A percentile compares a stretch with the other conserved stretches of the same genome.
Conservation (phyloP, 92 coral and sea anemone genomes). For the Paramuricea clavata region DNA sequence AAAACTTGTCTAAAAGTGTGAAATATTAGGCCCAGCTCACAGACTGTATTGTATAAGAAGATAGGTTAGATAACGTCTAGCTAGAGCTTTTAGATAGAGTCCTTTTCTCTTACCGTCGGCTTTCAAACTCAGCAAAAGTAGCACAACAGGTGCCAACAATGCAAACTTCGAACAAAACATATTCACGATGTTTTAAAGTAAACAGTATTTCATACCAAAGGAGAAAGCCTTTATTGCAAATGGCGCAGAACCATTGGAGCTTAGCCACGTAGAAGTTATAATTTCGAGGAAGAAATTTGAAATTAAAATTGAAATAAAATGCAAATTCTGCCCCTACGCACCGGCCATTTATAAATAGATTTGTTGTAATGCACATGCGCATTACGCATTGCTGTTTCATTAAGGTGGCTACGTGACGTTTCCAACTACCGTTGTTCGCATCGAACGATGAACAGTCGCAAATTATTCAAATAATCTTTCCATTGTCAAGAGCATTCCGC, state of each 20-base stretch:
- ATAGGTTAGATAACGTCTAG: neutral
- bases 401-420: neutral
- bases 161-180: constrained; percentile 26
- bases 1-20: neutral
- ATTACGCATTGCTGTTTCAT: neutral
- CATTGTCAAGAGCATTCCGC: no score
- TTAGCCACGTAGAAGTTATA: constrained; percentile 35
- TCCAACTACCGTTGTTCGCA: no score
- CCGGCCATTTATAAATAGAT: neutral
- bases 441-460: no score
- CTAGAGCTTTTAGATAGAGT: neutral
- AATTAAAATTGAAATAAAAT: constrained; percentile 22
- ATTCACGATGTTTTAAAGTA: neutral
- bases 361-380: neutral
- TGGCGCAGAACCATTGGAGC: constrained; percentile 36
- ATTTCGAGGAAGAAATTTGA: neutral
- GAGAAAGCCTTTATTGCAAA: neutral
- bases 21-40: neutral
- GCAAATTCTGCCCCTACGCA: constrained; percentile 3
- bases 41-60: neutral
- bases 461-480: no score
- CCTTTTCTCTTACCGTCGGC: constrained; percentile 18
- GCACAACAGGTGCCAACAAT: constrained; percentile 39
- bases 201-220: constrained; percentile 1
- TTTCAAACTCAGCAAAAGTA: constrained; percentile 6